Evolutionary conservation across 2,113 vertebrate genomes (phyloP), one percentile per base, ranked within the genome.

Genomic region (Plestiodon gilberti): DNA sequence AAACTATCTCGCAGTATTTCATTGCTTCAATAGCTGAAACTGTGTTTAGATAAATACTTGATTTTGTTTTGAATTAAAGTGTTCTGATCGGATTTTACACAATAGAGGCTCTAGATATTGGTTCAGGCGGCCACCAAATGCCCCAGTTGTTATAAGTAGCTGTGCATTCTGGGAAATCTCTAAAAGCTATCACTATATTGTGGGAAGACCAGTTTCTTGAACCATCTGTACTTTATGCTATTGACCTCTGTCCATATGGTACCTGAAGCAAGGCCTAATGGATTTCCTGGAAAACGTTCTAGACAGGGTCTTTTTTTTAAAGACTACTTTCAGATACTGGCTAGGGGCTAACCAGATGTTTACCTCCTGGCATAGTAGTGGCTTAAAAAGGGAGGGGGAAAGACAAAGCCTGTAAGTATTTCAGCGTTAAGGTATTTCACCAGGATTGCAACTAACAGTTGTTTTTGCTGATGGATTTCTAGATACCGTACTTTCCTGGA

Each of bases 241-340:
- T n/a, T 23, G 3, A 59, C 79, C 76, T 85, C 78, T 69, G 15
- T 25, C 4, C 70, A 70, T 64, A 18, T 91, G 90, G 35, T 0
- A 0, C 59, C 84, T 89, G 48, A 75, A 83, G 0, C 15, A 75
- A 81, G 69, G 59, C n/a, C 57, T 74, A 87, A 87, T 87, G 70
- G 85, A 87, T 81, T 86, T 74, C 78, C 78, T 87, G 78, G 23
- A 38, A 59, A 85, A 85, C 17, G 20, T 80, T 52, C 38, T 74
- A 71, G 43, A 10, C 15, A 25, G 78, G 25, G 64, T 33, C 40
- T 59, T 59, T 18, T 76, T 52, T 76, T 52, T 76, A 59, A 77
- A 55, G 14, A 55, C 20, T 77, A 40, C 43, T 84, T 84, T 84
- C 83, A 78, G 74, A 77, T 57, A 61, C 59, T 75, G 75, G 78